Evolutionary conservation across 1,140 invertebrate species (phyloP).

Genomic region (Cyclargus thomasi): DNA sequence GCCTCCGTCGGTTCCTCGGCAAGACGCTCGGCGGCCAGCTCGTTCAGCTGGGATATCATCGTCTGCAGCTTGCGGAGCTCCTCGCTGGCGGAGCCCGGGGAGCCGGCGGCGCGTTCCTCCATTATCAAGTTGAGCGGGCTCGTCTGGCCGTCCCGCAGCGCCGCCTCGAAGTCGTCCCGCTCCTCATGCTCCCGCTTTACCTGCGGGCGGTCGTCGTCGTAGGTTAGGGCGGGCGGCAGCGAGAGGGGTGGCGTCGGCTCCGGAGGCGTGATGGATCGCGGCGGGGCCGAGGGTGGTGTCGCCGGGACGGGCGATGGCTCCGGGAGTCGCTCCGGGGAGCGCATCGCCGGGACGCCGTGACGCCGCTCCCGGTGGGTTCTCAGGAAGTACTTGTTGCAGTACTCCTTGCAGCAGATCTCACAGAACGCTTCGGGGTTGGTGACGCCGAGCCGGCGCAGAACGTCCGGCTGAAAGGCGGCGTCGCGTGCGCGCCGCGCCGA

Average conservation of each 20-base stretch:
- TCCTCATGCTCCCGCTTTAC: conserved; percentile 66
- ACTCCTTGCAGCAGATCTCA: conserved; percentile 85
- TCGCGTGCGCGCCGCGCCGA: conserved; percentile 79
- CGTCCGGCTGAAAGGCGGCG: conserved; percentile 80
- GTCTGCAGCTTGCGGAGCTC: conserved; percentile 92
- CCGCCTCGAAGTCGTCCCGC: conserved; percentile 52
- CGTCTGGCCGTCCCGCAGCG: conserved; percentile 59
- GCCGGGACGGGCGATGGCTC: conserved; percentile 76
- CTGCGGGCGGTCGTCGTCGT: conserved; percentile 65
- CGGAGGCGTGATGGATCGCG: conserved; percentile 61
- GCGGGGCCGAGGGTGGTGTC: conserved; percentile 57
- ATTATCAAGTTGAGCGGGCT: conserved; percentile 71
- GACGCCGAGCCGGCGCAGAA: conserved; percentile 84
- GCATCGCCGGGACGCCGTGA: conserved; percentile 40
- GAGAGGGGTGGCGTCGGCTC: conserved; percentile 77
- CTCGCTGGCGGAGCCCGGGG: conserved; percentile 80
- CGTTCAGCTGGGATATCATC: conserved; percentile 93
- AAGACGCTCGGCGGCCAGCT: conserved; percentile 79
- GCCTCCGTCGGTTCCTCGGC: conserved; percentile 64
- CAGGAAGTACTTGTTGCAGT: conserved; percentile 2
- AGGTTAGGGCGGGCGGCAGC: conserved; percentile 75
- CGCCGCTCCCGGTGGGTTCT: not conserved
- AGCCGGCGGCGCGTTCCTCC: conserved; percentile 62
- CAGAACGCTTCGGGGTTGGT: conserved; percentile 93
- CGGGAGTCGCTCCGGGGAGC: conserved; percentile 29